Percentiles rank a stretch among this genome's conserved stretches.
These are phyloP conservation scores for Melinaea menophilus DNA, from an alignment of 2,888 invertebrate species.

Conservation along the genomic window DNA sequence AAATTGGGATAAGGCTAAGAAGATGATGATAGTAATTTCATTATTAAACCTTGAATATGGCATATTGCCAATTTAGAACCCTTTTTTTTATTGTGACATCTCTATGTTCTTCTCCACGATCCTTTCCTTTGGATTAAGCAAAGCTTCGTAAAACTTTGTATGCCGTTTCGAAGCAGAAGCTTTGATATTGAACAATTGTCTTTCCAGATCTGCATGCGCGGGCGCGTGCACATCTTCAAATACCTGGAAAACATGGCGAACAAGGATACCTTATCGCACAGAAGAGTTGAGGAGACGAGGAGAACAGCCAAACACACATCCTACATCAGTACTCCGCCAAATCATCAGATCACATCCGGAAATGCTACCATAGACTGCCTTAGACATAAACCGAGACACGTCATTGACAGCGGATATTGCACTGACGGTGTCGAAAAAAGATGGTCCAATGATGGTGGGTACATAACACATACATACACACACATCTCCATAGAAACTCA, in stretches of 20 bases:
- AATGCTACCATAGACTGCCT: slow-evolving; percentile 73
- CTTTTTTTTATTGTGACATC: no score
- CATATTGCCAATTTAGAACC: no score
- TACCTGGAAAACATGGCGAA: slow-evolving; percentile 93
- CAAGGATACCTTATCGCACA: slow-evolving; percentile 77
- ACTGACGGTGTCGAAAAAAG: slow-evolving; percentile 90
- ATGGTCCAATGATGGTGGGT: slow-evolving; percentile 88
- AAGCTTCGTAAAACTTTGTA: no score
- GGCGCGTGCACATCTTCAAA: slow-evolving; percentile 96
- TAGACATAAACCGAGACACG: slow-evolving; percentile 79
- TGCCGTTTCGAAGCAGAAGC: background rate
- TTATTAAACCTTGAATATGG: no score
- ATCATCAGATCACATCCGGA: slow-evolving; percentile 65
- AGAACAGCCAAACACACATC: slow-evolving; percentile 66
- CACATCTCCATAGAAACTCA: no score
- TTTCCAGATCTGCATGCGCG: slow-evolving; percentile 90
- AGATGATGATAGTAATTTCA: no score
- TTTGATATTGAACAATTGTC: background rate
- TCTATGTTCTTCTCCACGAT: no score
- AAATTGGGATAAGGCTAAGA: no score
- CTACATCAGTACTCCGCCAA: slow-evolving; percentile 54
- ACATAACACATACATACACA: background rate
- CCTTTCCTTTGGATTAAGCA: no score
- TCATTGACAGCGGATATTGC: slow-evolving; percentile 93
- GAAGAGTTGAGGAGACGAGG: slow-evolving; percentile 72